These are phyloP conservation scores for Anguilla marmorata DNA, from an alignment of 2,797 vertebrate genomes.

Conservation along the genomic window DNA sequence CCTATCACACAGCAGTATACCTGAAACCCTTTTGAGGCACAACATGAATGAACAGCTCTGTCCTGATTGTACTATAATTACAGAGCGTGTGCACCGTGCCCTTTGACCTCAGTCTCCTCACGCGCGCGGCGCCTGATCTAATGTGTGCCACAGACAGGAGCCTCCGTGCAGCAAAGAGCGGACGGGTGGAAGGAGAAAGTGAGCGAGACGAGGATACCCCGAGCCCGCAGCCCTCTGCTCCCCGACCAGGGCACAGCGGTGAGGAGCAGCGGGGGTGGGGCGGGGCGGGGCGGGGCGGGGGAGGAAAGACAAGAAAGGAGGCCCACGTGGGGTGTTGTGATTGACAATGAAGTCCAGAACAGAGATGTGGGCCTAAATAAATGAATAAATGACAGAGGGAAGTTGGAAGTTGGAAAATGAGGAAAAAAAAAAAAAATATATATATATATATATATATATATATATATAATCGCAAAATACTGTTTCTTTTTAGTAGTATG, in stretches of 20 bases:
- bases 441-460: too few species aligned
- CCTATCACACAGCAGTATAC: not conserved
- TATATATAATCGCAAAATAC: too few species aligned
- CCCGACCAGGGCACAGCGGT: constrained; percentile 69
- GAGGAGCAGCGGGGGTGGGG: not conserved
- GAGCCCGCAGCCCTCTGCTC: constrained; percentile 65
- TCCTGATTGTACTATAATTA: not conserved
- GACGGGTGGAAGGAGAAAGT: constrained; percentile 76
- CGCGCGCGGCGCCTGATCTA: not conserved
- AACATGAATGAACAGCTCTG: not conserved
- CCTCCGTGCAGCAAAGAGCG: constrained; percentile 71
- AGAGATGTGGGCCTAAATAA: not conserved
- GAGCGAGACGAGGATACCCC: constrained; percentile 67
- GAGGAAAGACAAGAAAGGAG: not conserved
- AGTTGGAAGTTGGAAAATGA: too few species aligned
- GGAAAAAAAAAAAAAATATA: too few species aligned
- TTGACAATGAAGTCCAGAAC: not conserved
- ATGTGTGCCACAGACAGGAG: constrained; percentile 61
- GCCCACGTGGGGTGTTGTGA: not conserved
- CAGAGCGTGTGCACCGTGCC: not conserved
- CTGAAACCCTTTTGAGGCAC: not conserved
- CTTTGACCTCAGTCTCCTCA: not conserved
- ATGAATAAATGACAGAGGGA: not conserved
- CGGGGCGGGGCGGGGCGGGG: not conserved
- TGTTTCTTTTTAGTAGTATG: too few species aligned